These are phyloP conservation scores for Pterostichus madidus DNA, from an alignment of 2,888 invertebrate genomes.

Conservation along the genomic window DNA sequence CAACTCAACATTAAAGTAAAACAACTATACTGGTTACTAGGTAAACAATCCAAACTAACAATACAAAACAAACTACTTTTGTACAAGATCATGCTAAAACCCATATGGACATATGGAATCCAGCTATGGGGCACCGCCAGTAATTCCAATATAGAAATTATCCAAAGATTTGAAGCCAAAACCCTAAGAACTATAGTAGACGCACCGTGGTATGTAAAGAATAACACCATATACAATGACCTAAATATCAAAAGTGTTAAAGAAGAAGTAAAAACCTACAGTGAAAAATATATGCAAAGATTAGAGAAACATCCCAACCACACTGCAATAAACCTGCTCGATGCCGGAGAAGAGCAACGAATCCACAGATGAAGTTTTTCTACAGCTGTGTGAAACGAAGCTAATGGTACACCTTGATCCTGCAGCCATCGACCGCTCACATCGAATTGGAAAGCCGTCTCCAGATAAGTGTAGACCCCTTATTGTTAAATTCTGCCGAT, in stretches of 20 bases:
- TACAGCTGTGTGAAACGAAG: too few species aligned
- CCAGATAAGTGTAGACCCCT: too few species aligned
- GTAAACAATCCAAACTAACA: slow-evolving; percentile 14
- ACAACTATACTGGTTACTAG: slow-evolving; percentile 8
- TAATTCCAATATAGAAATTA: slow-evolving; percentile 45
- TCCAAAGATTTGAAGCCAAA: slow-evolving; percentile 39
- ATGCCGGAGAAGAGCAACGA: too few species aligned
- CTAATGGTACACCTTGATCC: too few species aligned
- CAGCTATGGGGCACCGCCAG: slow-evolving; percentile 38
- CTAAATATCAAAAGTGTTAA: slow-evolving; percentile 24
- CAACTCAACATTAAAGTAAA: slow-evolving; percentile 20
- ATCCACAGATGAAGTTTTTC: too few species aligned
- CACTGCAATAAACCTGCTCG: slow-evolving; percentile 32
- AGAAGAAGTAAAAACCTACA: slow-evolving; percentile 15
- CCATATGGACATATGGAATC: slow-evolving; percentile 46
- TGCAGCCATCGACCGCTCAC: too few species aligned
- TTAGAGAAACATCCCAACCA: slow-evolving; percentile 17
- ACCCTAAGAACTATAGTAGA: slow-evolving; percentile 22
- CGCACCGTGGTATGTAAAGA: slow-evolving; percentile 27
- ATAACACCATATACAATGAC: slow-evolving; percentile 12
- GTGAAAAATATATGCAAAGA: slow-evolving; percentile 20
- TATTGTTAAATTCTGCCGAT: too few species aligned
- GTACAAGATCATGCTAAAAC: slow-evolving; percentile 15
- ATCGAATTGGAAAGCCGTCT: too few species aligned
- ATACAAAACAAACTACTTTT: slow-evolving; percentile 25